Conservation (phyloP, 2,888 invertebrate genomes). For the Hypselothyrea guttata region DNA sequence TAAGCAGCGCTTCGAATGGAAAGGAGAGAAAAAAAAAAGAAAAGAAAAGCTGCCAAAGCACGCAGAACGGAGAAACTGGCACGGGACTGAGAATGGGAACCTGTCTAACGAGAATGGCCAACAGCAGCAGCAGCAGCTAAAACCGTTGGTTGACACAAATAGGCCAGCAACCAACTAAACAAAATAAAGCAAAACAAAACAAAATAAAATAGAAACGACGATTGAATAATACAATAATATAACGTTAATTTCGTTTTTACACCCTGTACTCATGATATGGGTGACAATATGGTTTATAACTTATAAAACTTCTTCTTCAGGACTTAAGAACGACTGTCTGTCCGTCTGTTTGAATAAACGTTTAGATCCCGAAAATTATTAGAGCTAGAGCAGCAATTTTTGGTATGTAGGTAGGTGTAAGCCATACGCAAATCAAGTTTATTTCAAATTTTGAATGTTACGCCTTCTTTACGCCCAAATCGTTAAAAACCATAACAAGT, state of each 20-base stretch:
- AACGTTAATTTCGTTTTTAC: slow-evolving; percentile 18
- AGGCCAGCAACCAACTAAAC: slow-evolving; percentile 29
- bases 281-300: no score
- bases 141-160: slow-evolving; percentile 78
- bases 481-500: no score
- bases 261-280: neutral
- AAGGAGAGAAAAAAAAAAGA: slow-evolving; percentile 44
- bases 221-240: slow-evolving; percentile 38
- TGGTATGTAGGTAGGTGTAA: no score
- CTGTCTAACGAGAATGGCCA: slow-evolving; percentile 67
- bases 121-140: slow-evolving; percentile 30
- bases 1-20: slow-evolving; percentile 30
- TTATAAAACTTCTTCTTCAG: no score
- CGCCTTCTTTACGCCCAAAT: no score
- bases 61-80: slow-evolving; percentile 9
- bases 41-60: slow-evolving; percentile 21
- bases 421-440: no score
- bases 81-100: slow-evolving; percentile 35
- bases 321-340: no score
- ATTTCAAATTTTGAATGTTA: no score
- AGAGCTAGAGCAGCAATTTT: no score
- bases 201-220: slow-evolving; percentile 13
- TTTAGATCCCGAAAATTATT: no score
- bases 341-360: no score
- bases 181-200: slow-evolving; percentile 3